Evolutionary conservation across 1,140 invertebrate species (phyloP).

Genomic region (Temnothorax curvispinosus): DNA sequence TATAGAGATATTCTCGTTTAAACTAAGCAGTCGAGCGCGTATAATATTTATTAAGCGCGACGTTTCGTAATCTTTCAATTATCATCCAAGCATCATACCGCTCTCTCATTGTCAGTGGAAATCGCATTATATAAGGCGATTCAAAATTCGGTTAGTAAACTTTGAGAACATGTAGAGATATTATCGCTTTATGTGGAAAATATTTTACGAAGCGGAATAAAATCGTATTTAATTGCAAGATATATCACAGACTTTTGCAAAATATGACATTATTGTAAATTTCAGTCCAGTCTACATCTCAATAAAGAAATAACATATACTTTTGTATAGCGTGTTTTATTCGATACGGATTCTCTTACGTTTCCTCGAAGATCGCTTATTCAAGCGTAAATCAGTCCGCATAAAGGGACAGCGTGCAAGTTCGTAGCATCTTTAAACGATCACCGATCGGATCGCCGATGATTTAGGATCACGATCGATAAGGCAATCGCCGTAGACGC

Average conservation of each 20-base stretch:
- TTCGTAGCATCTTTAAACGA: not conserved
- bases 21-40: not conserved
- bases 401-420: not conserved
- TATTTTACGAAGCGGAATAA: not conserved
- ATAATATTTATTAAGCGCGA: slow-evolving; percentile 11
- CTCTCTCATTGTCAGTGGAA: not conserved
- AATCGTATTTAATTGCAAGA: not conserved
- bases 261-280: not conserved
- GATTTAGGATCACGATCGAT: slow-evolving; percentile 72
- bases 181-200: not conserved
- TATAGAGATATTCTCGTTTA: not conserved
- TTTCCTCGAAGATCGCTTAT: not conserved
- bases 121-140: not conserved
- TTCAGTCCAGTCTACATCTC: not conserved
- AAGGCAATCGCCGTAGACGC: slow-evolving; percentile 68
- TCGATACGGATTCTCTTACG: not conserved
- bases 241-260: not conserved
- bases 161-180: not conserved
- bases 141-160: not conserved
- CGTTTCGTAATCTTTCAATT: slow-evolving; percentile 18
- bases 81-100: not conserved
- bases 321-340: not conserved
- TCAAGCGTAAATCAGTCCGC: not conserved
- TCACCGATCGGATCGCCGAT: slow-evolving; percentile 24
- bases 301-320: not conserved